Evolutionary conservation across 2,888 invertebrate species (phyloP).

Genomic region (Agonopterix heracliana): DNA sequence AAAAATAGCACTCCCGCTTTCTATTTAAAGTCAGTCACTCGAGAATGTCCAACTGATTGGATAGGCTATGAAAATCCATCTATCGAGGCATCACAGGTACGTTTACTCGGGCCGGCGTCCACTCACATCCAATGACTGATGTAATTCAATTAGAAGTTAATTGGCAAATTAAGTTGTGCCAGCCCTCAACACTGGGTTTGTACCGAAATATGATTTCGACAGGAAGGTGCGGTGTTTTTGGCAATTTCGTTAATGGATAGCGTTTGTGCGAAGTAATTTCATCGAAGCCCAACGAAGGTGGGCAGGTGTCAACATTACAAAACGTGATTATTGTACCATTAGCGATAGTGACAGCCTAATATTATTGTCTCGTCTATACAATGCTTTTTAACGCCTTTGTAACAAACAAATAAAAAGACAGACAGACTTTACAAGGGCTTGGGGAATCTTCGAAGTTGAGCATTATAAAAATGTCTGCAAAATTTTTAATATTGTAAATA

Average conservation of each 20-base stretch:
- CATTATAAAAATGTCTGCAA: no score
- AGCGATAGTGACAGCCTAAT: no score
- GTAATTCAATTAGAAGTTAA: slow-evolving; percentile 72
- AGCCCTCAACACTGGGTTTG: slow-evolving; percentile 34
- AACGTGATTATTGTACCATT: no score
- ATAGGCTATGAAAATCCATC: slow-evolving; percentile 5
- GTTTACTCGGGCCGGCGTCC: slow-evolving; percentile 24
- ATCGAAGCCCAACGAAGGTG: not conserved
- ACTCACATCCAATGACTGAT: slow-evolving; percentile 54
- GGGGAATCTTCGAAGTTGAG: no score
- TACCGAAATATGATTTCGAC: slow-evolving; percentile 65
- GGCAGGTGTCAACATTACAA: not conserved
- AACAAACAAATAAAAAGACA: no score
- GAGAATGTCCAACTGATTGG: slow-evolving; percentile 1
- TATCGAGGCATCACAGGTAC: slow-evolving; percentile 12
- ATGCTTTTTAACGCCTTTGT: no score
- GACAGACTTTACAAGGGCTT: no score
- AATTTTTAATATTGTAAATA: no score
- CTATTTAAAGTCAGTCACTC: slow-evolving; percentile 2
- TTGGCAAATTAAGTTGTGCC: slow-evolving; percentile 69
- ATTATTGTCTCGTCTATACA: no score
- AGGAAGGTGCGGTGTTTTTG: slow-evolving; percentile 47
- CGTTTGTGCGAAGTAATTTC: slow-evolving; percentile 20
- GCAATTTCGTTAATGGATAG: slow-evolving; percentile 47
- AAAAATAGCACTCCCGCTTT: not conserved